Evolutionary conservation across 1,140 invertebrate species (phyloP), one percentile per base, ranked within the genome.

Genomic region (Campoletis sonorensis): DNA sequence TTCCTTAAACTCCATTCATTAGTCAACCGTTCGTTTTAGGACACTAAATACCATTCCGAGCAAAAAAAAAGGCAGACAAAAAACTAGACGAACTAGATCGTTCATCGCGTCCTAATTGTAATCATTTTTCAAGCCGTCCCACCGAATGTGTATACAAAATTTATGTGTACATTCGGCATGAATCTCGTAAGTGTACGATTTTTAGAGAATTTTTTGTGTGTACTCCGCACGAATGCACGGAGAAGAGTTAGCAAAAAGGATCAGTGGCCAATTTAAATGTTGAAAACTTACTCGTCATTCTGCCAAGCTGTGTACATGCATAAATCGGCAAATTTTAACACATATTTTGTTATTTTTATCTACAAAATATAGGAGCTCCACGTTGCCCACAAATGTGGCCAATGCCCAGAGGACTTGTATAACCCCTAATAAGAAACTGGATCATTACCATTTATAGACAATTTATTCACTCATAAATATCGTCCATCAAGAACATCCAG

Each of bases 381-480:
- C 33, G 21, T 64, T 64, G 61, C 61, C 27, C n/a, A 16, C 7
- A 23, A n/a, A 26, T 72, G 8, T 30, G 5, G 68, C 1, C 5
- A 23, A 72, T n/a, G 30, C 37, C 18, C 37, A 13, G 11, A n/a
- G n/a, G 30, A 21, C 21, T 21, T 26, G 33, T 72, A 72, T 64
- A 61, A 77, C 16, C 54, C 73, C 54, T 77, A 77, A 77, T 77
- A 77, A 77, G 73, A 77, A 77, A 77, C 73, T 77, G 73, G 73
- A 77, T 77, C 73, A 77, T 77, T 77, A 77, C 73, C 73, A 77
- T 77, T 61, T 77, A 77, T 77, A 77, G 73, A 77, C 51, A 77
- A 77, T 77, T 77, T 77, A 77, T 77, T 77, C 73, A 37, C 73
- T 77, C 73, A 61, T 77, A 77, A 77, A 77, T 77, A 77, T 54